Base-by-base conservation (phyloP, 1,140 invertebrate genomes). In the Drosophila nigromelanica region DNA sequence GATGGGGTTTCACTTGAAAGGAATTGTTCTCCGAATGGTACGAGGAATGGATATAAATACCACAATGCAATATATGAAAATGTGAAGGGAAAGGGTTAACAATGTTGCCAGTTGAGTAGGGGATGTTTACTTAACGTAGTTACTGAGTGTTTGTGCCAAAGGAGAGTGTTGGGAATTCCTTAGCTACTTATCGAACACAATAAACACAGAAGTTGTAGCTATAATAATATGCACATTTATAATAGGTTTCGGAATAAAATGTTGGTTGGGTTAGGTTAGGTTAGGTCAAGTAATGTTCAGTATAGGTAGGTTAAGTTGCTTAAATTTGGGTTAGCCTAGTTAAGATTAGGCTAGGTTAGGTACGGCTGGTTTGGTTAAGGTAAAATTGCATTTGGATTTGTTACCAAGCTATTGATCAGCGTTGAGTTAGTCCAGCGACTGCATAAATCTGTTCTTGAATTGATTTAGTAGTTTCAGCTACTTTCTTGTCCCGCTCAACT, bases 1-100 rank as follows among this genome's bases (percentile, higher is more conserved):
- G 63, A 6, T 14, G 42, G 18, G 14, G 55, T 56, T 60, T 40
- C 63, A 60, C 63, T 59, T 72, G 62, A 72, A 72, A 67, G 69
- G 68, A 66, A 71, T 71, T 66, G 52, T 35, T 30, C 10, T n/a
- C 18, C 5, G 11, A 24, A 4, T 33, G 24, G 48, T 15, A 30
- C 6, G 27, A 27, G 48, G 21, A 56, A 56, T 24, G 24, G n/a
- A 42, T 43, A 30, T 27, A 10, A 56, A 56, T 56, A 27, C 39
- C 54, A 56, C 15, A 52, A 52, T 35, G 50, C 30, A 14, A 52
- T 52, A 52, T 52, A 52, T 35, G 50, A 52, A 52, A 52, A 11
- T 14, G 15, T 18, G 10, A 1, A 33, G 48, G 8, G 27, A 52
- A 52, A 52, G 14, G 50, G 30, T 5, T 18, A 4, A 33, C 27